Base-by-base conservation (phyloP, 2,888 invertebrate species). In the Formica aserva region DNA sequence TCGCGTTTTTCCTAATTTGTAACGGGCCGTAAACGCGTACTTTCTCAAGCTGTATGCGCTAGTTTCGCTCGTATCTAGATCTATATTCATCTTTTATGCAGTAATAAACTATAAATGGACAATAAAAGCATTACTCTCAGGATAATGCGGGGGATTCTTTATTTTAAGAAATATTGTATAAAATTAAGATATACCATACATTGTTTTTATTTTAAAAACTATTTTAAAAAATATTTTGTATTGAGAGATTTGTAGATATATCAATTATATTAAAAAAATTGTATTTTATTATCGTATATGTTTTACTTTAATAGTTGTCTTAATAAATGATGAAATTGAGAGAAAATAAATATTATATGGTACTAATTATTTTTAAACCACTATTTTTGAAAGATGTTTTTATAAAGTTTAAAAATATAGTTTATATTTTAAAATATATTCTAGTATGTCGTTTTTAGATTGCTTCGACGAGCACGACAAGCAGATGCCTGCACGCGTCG, bases 1-100 rank as follows among this genome's bases (percentile, higher is more conserved):
- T 80, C 72, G 71, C 78, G 71, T 80, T 80, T 26, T 78, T 80
- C 26, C 55, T 71, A 80, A 80, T 80, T 80, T 80, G 78, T 80
- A 80, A 80, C 78, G 78, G 72, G 18, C 15, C 26, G 45, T 80
- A 80, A 80, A 62, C 78, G 60, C 78, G 26, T 60, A 71, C 78
- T 80, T 80, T 80, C 78, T 80, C 45, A 62, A 69, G 32, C 32
- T 38, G 29, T 15, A 26, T 41, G 72, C 35, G 26, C 78, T 80
- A 78, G 78, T 71, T 80, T 80, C 69, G 35, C 45, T 32, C 26
- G 32, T 22, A 52, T 48, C 52, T 52, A 52, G 52, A 41, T 15
- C 35, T 4, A 26, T 18, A 32, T 35, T 60, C 6, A 67, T 57
- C 15, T 32, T 5, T n/a, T 32, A 38, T 13, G 13, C 0, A 22